Conservation (phyloP, 2,113 vertebrate species). For the Ptyas mucosa region DNA sequence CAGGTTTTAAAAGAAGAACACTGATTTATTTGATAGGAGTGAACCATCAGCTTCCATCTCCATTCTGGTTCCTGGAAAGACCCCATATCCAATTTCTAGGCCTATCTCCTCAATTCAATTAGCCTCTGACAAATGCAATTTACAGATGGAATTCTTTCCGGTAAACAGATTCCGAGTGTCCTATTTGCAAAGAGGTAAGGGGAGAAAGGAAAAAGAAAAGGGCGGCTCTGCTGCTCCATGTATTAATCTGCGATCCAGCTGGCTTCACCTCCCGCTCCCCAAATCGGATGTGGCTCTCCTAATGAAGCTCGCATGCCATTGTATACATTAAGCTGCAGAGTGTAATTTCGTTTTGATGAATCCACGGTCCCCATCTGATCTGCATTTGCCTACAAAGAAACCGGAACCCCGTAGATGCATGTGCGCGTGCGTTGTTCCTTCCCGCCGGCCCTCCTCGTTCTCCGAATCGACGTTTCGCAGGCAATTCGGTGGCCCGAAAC, state of each 20-base stretch:
- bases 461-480: neutral
- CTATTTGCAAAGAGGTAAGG: neutral
- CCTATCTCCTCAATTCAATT: neutral
- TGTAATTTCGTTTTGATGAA: constrained; percentile 60
- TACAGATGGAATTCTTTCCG: neutral
- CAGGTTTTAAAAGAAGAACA: neutral
- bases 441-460: neutral
- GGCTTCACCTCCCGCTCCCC: constrained; percentile 46
- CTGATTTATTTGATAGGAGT: neutral
- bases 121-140: neutral
- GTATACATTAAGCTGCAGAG: constrained; percentile 58
- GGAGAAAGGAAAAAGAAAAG: neutral
- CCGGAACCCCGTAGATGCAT: neutral
- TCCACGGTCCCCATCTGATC: constrained; percentile 49
- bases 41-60: neutral
- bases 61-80: neutral
- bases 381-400: constrained; percentile 37
- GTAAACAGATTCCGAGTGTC: neutral
- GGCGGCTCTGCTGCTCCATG: constrained; percentile 45
- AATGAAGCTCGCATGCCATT: constrained; percentile 71
- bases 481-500: neutral
- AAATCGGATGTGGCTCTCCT: constrained; percentile 74
- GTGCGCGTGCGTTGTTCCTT: neutral
- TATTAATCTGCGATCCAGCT: constrained; percentile 69
- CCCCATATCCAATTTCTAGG: neutral